These are phyloP conservation scores for Nasua narica DNA, from an alignment of 2,797 vertebrate species.

Conservation along the genomic window DNA sequence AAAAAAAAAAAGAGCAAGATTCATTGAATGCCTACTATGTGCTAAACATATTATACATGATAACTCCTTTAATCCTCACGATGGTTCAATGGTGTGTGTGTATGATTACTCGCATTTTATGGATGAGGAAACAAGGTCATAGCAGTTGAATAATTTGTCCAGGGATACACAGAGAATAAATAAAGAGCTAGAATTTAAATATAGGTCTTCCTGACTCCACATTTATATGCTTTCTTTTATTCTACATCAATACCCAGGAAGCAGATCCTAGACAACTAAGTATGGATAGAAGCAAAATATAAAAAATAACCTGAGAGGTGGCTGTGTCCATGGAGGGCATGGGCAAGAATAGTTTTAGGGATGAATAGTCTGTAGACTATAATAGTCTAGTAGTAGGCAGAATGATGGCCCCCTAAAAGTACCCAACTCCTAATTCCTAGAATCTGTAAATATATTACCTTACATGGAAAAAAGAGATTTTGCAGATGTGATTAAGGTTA, in stretches of 20 bases:
- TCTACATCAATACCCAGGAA: not conserved
- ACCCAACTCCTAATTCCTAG: not conserved
- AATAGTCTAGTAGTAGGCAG: not conserved
- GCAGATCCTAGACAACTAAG: not conserved
- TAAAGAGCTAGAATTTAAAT: not conserved
- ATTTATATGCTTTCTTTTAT: not conserved
- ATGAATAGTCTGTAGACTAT: not conserved
- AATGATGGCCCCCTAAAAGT: not conserved
- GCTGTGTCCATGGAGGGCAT: not conserved
- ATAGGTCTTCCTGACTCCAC: not conserved
- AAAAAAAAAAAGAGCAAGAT: not conserved
- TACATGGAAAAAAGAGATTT: not conserved
- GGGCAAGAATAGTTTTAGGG: not conserved
- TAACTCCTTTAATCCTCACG: not conserved
- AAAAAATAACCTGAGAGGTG: not conserved
- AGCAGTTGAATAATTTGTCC: not conserved
- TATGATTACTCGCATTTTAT: not conserved
- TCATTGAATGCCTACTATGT: not conserved
- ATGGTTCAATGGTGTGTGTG: not conserved
- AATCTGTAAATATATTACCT: not conserved
- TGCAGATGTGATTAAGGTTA: not conserved
- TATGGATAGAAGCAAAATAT: slow-evolving; percentile 13
- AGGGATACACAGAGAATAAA: slow-evolving; percentile 14
- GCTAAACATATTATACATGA: not conserved
- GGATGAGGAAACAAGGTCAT: slow-evolving; percentile 3